Evolutionary conservation across 2,797 vertebrate genomes (phyloP), one percentile per base, ranked within the genome.

Genomic region (Pitangus sulphuratus): DNA sequence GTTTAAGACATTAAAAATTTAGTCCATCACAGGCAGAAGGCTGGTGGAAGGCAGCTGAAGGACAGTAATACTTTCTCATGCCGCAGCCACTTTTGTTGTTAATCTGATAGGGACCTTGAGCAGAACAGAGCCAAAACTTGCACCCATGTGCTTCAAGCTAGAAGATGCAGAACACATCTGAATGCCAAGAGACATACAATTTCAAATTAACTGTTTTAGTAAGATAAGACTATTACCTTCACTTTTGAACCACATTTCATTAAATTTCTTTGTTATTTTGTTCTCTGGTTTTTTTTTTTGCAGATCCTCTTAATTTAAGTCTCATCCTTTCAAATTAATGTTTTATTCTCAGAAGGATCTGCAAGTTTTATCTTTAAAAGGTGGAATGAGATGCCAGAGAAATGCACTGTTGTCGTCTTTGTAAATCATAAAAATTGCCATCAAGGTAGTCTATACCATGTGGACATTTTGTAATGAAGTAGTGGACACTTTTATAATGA

Each of bases 341-440:
- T 62, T 88, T 91, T 84, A 31, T 87, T 91, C 84, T 72, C 76
- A 51, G 72, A 95, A 92, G 69, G 31, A 51, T 89, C 65, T 82
- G n/a, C 17, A 48, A 69, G 40, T 78, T 93, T 90, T 90, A 26
- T 92, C 62, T 88, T 72, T 57, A 86, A 76, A 75, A 90, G 37
- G 54, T 91, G 25, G 44, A 91, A 65, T 44, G 56, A 79, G 69
- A 90, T 93, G 72, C 37, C 51, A 76, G 69, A 75, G 91, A 86
- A 93, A 70, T 66, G 24, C 31, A 42, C 54, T 84, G 54, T 66
- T 5, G 5, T 91, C 2, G 0, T 89, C 51, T 87, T 76, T 60
- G n/a, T 84, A 66, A 81, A 62, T 93, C 37, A 39, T 74, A 64
- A 79, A 89, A 89, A 64, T 56, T 79, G 12, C n/a, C 69, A 20